Percentiles rank a stretch among this genome's conserved stretches.
Evolutionary conservation across 2,113 vertebrate species (phyloP).

Genomic region (Hippolais icterina): DNA sequence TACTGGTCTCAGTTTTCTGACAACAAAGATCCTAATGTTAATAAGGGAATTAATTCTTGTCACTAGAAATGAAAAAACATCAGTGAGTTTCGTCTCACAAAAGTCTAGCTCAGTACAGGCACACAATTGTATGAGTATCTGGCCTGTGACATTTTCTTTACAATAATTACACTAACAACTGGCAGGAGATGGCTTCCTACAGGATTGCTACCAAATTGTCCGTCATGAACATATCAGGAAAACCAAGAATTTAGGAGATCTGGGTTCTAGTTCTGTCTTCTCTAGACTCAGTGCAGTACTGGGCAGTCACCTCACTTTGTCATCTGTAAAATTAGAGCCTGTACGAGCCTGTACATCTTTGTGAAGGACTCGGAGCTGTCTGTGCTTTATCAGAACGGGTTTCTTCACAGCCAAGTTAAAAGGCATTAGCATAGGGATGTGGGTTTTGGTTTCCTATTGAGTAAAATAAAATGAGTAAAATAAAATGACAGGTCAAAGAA

Average conservation of each 20-base stretch:
- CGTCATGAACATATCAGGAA: too few relatives aligned
- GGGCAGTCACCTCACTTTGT: not conserved
- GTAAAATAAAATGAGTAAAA: not conserved
- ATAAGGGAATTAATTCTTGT: not conserved
- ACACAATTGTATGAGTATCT: not conserved
- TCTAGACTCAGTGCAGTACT: not conserved
- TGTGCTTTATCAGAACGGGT: not conserved
- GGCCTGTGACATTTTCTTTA: not conserved
- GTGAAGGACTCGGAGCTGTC: not conserved
- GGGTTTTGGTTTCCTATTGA: not conserved
- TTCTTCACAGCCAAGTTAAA: not conserved
- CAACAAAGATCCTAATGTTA: not conserved
- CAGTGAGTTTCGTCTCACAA: not conserved
- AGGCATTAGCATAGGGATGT: not conserved
- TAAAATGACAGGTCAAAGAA: not conserved
- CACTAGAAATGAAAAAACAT: not conserved
- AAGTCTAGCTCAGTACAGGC: not conserved
- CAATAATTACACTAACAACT: not conserved
- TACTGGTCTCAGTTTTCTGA: not conserved
- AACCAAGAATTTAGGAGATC: not conserved
- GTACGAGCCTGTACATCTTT: not conserved
- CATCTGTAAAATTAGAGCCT: not conserved
- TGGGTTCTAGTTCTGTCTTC: not conserved
- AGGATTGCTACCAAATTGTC: not conserved
- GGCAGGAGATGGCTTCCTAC: not conserved